Evolutionary conservation across 2,797 vertebrate genomes (phyloP).

Genomic region (Pipistrellus pygmaeus): DNA sequence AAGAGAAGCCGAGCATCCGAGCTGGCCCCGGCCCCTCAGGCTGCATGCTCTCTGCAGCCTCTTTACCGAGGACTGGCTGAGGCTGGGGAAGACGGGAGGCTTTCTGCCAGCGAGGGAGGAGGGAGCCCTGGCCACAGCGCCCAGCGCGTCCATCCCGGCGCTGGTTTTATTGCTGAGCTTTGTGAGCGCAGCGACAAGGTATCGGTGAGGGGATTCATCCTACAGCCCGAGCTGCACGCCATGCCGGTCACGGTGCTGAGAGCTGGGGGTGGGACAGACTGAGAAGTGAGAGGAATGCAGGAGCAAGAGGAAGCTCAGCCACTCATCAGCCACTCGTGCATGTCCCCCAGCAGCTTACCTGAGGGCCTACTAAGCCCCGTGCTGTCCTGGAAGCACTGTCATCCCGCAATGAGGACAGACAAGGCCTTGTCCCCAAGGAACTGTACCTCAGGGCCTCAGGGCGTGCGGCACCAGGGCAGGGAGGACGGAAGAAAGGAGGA

Average conservation of each 20-base stretch:
- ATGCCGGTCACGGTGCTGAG: neutral
- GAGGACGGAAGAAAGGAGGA: neutral
- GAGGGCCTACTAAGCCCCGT: neutral
- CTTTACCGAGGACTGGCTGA: neutral
- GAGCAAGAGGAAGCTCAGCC: neutral
- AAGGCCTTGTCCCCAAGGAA: neutral
- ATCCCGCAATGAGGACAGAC: neutral
- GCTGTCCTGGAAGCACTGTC: neutral
- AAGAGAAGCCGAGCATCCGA: neutral
- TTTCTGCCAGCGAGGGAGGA: neutral
- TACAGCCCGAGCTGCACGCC: neutral
- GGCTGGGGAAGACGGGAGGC: neutral
- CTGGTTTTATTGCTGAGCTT: too few relatives aligned
- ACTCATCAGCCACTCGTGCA: neutral
- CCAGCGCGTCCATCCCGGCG: accelerated
- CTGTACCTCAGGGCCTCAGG: neutral
- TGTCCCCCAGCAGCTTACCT: neutral
- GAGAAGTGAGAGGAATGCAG: neutral
- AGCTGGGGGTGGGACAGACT: too few relatives aligned
- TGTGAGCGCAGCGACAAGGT: neutral
- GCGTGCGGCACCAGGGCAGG: accelerated
- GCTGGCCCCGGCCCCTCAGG: neutral
- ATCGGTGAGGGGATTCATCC: neutral
- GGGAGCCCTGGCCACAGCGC: accelerated
- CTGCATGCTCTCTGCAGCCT: too few relatives aligned